These are phyloP conservation scores for Podarcis cretensis DNA, from an alignment of 2,113 vertebrate genomes.

Conservation along the genomic window DNA sequence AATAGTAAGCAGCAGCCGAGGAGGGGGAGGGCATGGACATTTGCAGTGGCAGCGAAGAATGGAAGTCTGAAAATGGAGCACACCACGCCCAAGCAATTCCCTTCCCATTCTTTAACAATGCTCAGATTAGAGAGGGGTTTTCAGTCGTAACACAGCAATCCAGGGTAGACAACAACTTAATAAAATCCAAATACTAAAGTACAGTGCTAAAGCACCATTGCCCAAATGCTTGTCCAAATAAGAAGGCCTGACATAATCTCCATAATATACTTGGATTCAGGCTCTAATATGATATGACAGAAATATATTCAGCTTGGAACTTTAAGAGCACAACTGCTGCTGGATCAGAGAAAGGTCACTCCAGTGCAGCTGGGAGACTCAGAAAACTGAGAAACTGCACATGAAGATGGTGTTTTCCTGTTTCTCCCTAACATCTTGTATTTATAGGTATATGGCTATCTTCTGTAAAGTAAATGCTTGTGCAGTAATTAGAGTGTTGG, in stretches of 20 bases:
- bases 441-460: too few species aligned
- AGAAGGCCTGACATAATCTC: neutral
- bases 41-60: neutral
- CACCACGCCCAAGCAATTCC: neutral
- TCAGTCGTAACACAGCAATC: neutral
- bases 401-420: neutral
- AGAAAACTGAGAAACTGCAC: neutral
- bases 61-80: neutral
- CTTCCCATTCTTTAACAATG: neutral
- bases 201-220: neutral
- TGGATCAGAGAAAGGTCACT: neutral
- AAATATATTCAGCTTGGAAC: neutral
- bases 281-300: neutral
- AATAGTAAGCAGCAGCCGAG: neutral
- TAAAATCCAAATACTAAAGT: neutral
- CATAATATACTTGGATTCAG: neutral
- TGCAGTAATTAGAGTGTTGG: too few species aligned
- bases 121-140: neutral
- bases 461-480: too few species aligned
- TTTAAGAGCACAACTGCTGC: neutral
- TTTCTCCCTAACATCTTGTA: neutral
- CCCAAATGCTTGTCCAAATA: neutral
- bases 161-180: neutral
- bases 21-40: neutral
- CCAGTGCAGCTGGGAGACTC: neutral